Percentiles rank a stretch among this genome's conserved stretches.
Conservation (phyloP, 1,140 invertebrate species). For the Colletes gigas region DNA sequence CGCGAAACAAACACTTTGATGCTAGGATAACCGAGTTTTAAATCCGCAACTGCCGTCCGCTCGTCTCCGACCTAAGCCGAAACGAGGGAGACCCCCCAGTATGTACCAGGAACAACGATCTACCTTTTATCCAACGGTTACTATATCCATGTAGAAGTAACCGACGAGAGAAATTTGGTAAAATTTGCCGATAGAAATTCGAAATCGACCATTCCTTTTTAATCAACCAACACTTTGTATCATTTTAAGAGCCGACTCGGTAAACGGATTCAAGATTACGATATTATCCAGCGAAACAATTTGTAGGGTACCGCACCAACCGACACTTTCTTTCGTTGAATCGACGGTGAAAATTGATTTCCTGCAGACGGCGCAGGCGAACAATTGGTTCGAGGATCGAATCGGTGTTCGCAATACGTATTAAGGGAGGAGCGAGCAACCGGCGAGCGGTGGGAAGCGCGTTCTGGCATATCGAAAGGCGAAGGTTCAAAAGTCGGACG, state of each 20-base stretch:
- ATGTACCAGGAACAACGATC: no score
- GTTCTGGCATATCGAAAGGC: conserved; percentile 66
- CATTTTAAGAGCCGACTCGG: conserved; percentile 51
- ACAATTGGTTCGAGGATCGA: conserved; percentile 12
- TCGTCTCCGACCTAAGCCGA: no score
- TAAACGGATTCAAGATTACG: conserved; percentile 38
- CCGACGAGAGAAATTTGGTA: no score
- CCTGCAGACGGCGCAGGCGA: background rate
- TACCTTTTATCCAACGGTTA: no score
- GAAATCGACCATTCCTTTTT: conserved; percentile 37
- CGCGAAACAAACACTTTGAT: no score
- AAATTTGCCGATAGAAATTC: conserved; percentile 1
- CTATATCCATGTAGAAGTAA: no score
- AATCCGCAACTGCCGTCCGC: no score
- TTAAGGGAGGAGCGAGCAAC: background rate
- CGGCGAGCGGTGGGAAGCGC: conserved; percentile 31
- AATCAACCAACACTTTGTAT: conserved; percentile 60
- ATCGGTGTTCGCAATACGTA: background rate
- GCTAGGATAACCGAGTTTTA: no score
- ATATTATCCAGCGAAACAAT: conserved; percentile 47
- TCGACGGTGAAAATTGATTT: conserved; percentile 41
- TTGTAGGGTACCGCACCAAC: conserved; percentile 12
- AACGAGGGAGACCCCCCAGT: no score
- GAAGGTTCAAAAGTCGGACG: conserved; percentile 70
- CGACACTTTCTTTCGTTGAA: conserved; percentile 31